phyloP scores from a whole-genome alignment of 2,113 vertebrate genomes.

The Fukomys damarensis region DNA sequence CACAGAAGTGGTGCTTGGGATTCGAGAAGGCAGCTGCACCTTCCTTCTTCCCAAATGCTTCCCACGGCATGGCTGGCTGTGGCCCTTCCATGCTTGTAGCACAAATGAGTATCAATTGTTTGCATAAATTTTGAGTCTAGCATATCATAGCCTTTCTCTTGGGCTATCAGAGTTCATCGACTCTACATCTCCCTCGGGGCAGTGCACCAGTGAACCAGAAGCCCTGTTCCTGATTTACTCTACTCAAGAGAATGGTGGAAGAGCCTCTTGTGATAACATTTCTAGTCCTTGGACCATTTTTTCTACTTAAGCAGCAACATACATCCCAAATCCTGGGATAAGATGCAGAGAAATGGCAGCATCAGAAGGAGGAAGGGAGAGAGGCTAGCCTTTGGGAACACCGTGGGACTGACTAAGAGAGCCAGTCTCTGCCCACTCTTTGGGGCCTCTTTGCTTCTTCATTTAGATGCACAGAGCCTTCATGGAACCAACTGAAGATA shows the following conservation, averaged over 20 bases:
- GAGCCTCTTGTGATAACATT: neutral
- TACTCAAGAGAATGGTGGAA: neutral
- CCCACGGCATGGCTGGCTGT: neutral
- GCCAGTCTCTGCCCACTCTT: neutral
- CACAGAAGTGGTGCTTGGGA: neutral
- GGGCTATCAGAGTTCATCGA: neutral
- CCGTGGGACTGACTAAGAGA: neutral
- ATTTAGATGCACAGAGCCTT: neutral
- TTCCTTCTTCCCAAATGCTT: neutral
- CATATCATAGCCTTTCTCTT: neutral
- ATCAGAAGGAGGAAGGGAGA: neutral
- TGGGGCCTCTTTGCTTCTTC: neutral
- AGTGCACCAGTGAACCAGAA: neutral
- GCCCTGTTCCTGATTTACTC: neutral
- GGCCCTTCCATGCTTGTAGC: neutral
- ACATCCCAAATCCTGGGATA: neutral
- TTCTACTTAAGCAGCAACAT: neutral
- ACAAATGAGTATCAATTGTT: conserved; percentile 15
- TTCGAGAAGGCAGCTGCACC: neutral
- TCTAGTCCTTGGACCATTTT: neutral
- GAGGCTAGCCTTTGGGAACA: neutral
- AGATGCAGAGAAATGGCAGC: neutral
- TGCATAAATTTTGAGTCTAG: neutral
- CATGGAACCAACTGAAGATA: neutral
- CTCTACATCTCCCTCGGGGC: neutral